Evolutionary conservation across 2,113 vertebrate species (phyloP), one percentile per base, ranked within the genome.

Genomic region (Galbula dea): DNA sequence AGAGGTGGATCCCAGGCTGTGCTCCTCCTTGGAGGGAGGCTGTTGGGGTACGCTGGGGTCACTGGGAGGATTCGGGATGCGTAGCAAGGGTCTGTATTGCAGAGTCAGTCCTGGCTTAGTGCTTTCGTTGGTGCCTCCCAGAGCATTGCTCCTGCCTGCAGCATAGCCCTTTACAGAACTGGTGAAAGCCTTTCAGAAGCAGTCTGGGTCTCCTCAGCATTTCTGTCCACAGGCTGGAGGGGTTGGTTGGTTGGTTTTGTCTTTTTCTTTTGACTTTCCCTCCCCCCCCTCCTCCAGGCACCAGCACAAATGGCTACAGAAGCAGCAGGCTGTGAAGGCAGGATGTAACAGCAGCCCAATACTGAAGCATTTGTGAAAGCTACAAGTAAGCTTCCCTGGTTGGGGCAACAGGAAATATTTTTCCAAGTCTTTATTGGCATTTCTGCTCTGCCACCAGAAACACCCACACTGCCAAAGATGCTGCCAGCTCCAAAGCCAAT

Each of bases 351-450:
- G 55, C 24, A 11, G 74, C 63, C 91, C 48, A 27, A 81, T 39
- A 49, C 36, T 39, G 69, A 96, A 92, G 84, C 65, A 41, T 58
- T 73, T 80, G 45, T 51, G 76, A 91, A 91, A 96, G 88, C 78
- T 66, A 79, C 20, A 12, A 29, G 74, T 57, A 80, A 88, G 55
- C 84, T 49, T 84, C 90, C 67, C 67, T 61, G 32, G 19, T 21
- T 0, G 18, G 71, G 80, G 74, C 15, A 24, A 79, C 7, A 17
- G 13, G 43, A 83, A 94, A 15, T 46, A 65, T 41, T 69, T 78
- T 75, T 4, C 3, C 9, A 3, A 37, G 57, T 86, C 43, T n/a
- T 68, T 48, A 57, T 15, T n/a, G 67, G 81, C 68, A 32, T 43
- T 76, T 84, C 63, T 69, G 72, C 59, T 63, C 88, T 27, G 52